These are phyloP conservation scores for Elgaria multicarinata DNA, from an alignment of 2,113 vertebrate species.

Conservation along the genomic window DNA sequence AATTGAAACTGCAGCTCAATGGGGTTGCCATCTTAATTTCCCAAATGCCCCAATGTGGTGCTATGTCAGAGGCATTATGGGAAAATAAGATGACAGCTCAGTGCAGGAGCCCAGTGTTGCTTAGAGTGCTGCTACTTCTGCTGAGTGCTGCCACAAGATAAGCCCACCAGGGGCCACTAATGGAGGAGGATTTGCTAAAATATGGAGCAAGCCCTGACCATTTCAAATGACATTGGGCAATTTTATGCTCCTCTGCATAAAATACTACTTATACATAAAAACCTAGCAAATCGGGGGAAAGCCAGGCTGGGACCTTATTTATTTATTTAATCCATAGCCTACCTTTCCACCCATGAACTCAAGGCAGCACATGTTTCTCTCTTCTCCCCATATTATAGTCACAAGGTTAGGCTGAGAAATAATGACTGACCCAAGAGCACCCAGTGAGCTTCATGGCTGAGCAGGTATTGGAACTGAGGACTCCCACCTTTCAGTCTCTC, in stretches of 20 bases:
- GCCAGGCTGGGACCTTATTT: not conserved
- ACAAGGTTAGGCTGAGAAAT: not conserved
- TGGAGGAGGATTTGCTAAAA: not conserved
- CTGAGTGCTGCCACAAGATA: not conserved
- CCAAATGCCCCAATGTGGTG: not conserved
- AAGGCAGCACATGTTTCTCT: not conserved
- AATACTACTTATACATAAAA: not conserved
- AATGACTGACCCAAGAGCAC: not conserved
- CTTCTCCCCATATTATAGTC: not conserved
- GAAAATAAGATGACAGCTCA: not conserved
- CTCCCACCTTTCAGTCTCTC: not conserved
- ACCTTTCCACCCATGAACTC: not conserved
- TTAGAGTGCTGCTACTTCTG: not conserved
- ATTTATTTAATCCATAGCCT: not conserved
- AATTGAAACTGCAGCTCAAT: not conserved
- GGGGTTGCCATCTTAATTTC: not conserved
- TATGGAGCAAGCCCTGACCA: not conserved
- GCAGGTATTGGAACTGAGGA: not conserved
- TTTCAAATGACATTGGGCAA: not conserved
- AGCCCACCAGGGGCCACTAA: not conserved
- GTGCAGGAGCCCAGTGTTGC: not conserved
- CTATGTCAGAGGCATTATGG: not conserved
- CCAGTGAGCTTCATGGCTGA: not conserved
- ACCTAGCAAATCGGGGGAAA: not conserved
- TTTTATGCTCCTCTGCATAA: not conserved